Percentiles rank a stretch among this genome's conserved stretches.
Conservation (phyloP, 2,797 vertebrate species). For the Centroberyx gerrardi region DNA sequence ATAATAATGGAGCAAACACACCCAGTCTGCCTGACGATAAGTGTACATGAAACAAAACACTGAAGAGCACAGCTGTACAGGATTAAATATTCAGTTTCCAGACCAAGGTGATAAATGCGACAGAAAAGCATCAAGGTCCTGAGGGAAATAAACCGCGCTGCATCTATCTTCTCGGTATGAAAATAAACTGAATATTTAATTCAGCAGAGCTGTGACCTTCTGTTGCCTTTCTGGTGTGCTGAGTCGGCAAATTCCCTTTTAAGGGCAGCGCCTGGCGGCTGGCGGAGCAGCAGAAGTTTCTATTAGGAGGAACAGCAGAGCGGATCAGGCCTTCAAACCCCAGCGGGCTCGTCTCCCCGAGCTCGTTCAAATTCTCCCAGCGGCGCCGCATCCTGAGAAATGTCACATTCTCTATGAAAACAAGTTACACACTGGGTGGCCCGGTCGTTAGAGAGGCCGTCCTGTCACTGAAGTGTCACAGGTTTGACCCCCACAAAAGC, state of each 20-base stretch:
- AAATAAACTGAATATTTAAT: constrained; percentile 75
- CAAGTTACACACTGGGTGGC: not conserved
- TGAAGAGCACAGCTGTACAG: constrained; percentile 31
- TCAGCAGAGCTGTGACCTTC: constrained; percentile 61
- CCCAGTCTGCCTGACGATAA: not conserved
- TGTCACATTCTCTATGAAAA: not conserved
- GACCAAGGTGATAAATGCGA: constrained; percentile 61
- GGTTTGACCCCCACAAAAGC: not conserved
- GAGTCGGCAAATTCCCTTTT: constrained; percentile 57
- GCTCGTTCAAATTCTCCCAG: too few species aligned
- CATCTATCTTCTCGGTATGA: constrained; percentile 57
- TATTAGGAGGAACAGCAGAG: not conserved
- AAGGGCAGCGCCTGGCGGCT: not conserved
- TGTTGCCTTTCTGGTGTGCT: constrained; percentile 49
- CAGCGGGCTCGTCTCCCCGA: too few species aligned
- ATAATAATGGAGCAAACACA: constrained; percentile 21
- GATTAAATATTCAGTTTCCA: constrained; percentile 62
- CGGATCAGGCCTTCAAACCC: too few species aligned
- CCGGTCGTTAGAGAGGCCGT: too few species aligned
- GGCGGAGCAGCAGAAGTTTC: constrained; percentile 15
- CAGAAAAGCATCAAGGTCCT: constrained; percentile 39
- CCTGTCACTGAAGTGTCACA: not conserved
- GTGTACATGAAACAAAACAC: not conserved
- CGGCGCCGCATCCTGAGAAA: too few species aligned
- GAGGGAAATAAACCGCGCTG: constrained; percentile 42